Evolutionary conservation across 2,113 vertebrate genomes (phyloP).

Genomic region (Epinephelus cyanopodus): DNA sequence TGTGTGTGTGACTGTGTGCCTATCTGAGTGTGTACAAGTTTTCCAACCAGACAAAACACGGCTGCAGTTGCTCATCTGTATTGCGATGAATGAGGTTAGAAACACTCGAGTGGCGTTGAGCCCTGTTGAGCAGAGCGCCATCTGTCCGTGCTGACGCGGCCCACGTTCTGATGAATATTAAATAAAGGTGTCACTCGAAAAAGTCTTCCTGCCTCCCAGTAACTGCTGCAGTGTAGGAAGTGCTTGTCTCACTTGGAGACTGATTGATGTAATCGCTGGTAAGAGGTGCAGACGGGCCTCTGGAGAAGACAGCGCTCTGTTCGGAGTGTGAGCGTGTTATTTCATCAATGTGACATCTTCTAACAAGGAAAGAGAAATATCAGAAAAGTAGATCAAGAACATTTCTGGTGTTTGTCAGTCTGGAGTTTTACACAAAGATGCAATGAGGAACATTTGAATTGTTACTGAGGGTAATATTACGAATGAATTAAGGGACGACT

Average conservation of each 20-base stretch:
- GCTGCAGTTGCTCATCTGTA: not conserved
- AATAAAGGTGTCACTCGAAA: conserved; percentile 16
- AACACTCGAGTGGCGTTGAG: not conserved
- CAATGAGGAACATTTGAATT: too few relatives aligned
- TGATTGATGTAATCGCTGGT: conserved; percentile 17
- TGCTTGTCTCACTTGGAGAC: conserved; percentile 7
- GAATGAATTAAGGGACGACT: too few relatives aligned
- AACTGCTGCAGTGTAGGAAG: conserved; percentile 6
- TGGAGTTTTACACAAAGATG: not conserved
- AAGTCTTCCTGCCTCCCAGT: conserved; percentile 9
- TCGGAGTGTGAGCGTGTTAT: not conserved
- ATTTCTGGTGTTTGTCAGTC: not conserved
- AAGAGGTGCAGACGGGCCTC: conserved; percentile 18
- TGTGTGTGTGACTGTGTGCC: not conserved
- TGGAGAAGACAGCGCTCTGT: not conserved
- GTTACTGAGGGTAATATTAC: too few relatives aligned
- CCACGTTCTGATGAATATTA: conserved; percentile 22
- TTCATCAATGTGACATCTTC: not conserved
- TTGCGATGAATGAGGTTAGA: conserved; percentile 8
- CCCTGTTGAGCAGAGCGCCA: conserved; percentile 17
- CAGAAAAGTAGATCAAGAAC: not conserved
- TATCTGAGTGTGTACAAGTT: not conserved
- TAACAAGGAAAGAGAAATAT: not conserved
- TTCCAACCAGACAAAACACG: not conserved
- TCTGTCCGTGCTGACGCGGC: conserved; percentile 11